Conservation (phyloP, 2,113 vertebrate species). For the Mandrillus leucophaeus region DNA sequence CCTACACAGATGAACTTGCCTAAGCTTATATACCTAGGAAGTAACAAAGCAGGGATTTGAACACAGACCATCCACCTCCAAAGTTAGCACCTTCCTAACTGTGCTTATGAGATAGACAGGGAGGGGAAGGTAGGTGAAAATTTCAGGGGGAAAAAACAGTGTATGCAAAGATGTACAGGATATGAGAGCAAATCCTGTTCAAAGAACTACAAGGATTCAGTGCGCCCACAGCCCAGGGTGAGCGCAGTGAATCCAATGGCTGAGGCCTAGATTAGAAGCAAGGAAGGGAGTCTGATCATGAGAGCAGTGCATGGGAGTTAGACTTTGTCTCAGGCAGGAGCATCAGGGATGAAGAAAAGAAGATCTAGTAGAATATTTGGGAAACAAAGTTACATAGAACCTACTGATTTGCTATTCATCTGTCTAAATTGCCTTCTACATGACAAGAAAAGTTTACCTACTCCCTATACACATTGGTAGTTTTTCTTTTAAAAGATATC, state of each 20-base stretch:
- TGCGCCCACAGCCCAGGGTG: not conserved
- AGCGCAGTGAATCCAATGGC: fast-evolving
- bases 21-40: not conserved
- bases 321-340: not conserved
- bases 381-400: not conserved
- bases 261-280: not conserved
- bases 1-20: not conserved
- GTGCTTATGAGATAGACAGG: not conserved
- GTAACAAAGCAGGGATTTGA: not conserved
- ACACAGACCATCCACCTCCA: not conserved
- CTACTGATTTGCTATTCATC: not conserved
- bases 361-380: not conserved
- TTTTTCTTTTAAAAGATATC: not conserved
- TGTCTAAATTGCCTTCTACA: not conserved
- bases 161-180: not conserved
- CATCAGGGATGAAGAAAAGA: not conserved
- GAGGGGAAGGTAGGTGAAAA: not conserved
- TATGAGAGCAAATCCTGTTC: not conserved
- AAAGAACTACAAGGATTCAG: not conserved
- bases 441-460: not conserved
- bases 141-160: not conserved
- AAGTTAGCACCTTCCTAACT: not conserved
- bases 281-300: no score
- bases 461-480: not conserved
- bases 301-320: no score